Conservation (phyloP, 2,113 vertebrate genomes). For the Scortum barcoo region DNA sequence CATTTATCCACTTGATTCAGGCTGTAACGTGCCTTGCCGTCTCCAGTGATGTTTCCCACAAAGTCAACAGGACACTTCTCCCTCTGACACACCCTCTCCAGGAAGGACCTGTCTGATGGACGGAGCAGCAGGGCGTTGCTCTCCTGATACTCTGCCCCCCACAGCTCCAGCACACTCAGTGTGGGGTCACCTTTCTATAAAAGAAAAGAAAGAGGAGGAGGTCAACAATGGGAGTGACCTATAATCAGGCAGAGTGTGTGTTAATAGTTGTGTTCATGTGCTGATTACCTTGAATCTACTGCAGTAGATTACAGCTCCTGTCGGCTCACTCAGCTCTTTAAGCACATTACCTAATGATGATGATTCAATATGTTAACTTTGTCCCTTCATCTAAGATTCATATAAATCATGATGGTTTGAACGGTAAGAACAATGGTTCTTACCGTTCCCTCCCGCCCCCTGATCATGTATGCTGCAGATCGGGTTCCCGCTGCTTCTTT, state of each 20-base stretch:
- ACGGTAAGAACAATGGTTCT: not conserved
- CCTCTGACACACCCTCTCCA: conserved; percentile 86
- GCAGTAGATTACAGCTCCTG: conserved; percentile 90
- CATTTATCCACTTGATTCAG: not conserved
- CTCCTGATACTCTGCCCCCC: conserved; percentile 96
- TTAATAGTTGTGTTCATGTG: not conserved
- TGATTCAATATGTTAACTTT: not conserved
- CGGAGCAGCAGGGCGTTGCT: conserved; percentile 91
- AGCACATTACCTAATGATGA: conserved; percentile 90
- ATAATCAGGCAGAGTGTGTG: not conserved
- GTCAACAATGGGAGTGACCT: not conserved
- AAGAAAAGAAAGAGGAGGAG: not conserved
- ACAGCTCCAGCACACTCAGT: conserved; percentile 92
- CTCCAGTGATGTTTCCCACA: conserved; percentile 90
- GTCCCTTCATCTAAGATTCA: not conserved
- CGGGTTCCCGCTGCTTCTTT: conserved; percentile 85
- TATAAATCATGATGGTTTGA: too few species aligned
- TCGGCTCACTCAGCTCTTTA: conserved; percentile 92
- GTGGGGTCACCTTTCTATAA: conserved; percentile 92
- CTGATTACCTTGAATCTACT: conserved; percentile 89
- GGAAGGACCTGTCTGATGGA: conserved; percentile 77
- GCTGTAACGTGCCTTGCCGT: conserved; percentile 83
- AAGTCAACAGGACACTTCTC: conserved; percentile 91
- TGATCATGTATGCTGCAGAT: conserved; percentile 95
- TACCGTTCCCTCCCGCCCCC: conserved; percentile 94